Evolutionary conservation across 2,797 vertebrate genomes (phyloP), one percentile per base, ranked within the genome.

Genomic region (Geotrypetes seraphini): DNA sequence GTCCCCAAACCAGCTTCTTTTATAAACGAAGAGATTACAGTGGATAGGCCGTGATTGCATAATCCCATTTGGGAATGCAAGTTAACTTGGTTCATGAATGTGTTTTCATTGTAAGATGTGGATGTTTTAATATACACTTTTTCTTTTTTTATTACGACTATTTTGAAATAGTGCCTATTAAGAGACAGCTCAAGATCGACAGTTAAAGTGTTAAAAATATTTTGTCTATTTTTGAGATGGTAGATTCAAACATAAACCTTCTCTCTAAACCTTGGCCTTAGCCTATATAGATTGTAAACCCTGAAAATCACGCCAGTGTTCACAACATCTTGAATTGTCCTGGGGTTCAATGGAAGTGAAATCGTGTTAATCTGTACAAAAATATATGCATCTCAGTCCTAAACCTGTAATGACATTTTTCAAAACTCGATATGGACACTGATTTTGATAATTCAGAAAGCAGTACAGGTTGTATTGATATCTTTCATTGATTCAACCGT

Each of bases 21-120:
- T 74, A 64, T 83, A 82, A 88, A 85, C 80, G 82, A 78, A 67
- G 83, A 85, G 84, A 77, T 79, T 29, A 47, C 69, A 66, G 71
- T 50, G 39, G 50, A 38, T 28, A 11, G 55, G 62, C 53, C 31
- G 8, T 7, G 55, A 54, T 50, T 50, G 25, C 35, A 12, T 25
- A 60, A 48, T 59, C 69, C 29, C 12, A 3, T n/a, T n/a, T 26
- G 63, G 63, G 53, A 73, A 56, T 19, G 46, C 19, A 39, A n/a
- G 25, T 31, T n/a, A 58, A 75, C 76, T 71, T 66, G 65, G 63
- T 62, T 49, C 41, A 39, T 39, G 64, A 73, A 63, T 44, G 31
- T 62, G 52, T 23, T 68, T 73, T 79, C 78, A 71, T 80, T 66
- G 74, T 80, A 58, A 49, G 47, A 33, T 39, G 51, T 43, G 47